phyloP scores from a whole-genome alignment of 2,113 vertebrate genomes.

The Solea solea region DNA sequence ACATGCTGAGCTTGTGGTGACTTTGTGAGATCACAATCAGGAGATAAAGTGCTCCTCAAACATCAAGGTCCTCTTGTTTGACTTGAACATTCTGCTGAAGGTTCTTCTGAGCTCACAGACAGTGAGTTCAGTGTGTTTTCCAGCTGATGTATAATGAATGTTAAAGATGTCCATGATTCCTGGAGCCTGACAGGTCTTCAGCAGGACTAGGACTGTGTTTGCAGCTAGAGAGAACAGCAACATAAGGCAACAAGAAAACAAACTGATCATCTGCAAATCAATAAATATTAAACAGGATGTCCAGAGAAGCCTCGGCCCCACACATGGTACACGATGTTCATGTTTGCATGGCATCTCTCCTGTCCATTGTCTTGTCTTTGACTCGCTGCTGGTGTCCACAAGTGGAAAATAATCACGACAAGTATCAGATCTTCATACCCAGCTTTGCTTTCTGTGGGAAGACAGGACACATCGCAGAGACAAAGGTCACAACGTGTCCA shows the following conservation, averaged over 20 bases:
- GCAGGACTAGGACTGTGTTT: not conserved
- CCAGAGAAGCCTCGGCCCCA: conserved; percentile 6
- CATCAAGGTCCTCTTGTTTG: not conserved
- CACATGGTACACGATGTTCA: not conserved
- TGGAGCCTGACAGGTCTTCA: not conserved
- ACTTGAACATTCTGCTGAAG: not conserved
- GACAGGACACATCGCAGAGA: conserved; percentile 13
- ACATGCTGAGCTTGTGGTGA: not conserved
- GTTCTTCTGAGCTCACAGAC: not conserved
- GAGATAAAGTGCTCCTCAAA: not conserved
- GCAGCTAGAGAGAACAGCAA: conserved; percentile 3
- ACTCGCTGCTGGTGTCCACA: conserved; percentile 34
- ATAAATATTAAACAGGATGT: conserved; percentile 13
- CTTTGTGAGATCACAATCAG: not conserved
- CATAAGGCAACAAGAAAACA: conserved; percentile 9
- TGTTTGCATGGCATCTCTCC: not conserved
- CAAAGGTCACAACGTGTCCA: not conserved
- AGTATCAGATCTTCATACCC: conserved; percentile 90
- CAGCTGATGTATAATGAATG: not conserved
- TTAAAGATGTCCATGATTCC: not conserved
- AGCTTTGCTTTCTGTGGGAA: conserved; percentile 94
- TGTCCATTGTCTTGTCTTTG: not conserved
- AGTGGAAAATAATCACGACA: not conserved
- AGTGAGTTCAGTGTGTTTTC: not conserved
- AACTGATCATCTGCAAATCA: not conserved